Evolutionary conservation across 2,113 vertebrate genomes (phyloP).

Genomic region (Zosterops borbonicus): DNA sequence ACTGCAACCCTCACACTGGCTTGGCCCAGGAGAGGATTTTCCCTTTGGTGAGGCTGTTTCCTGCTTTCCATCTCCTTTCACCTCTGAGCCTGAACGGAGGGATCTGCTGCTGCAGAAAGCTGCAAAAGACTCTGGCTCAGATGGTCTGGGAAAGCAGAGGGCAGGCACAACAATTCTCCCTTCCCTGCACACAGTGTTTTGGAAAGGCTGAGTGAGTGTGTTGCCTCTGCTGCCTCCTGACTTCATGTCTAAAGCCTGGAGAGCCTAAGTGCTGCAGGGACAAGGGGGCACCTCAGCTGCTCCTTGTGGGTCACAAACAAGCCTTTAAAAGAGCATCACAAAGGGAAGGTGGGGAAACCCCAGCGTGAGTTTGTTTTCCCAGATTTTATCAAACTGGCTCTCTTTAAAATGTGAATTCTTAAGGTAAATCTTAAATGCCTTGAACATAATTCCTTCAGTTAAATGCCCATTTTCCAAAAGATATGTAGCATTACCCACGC

Average conservation of each 20-base stretch:
- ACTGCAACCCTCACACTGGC: background rate
- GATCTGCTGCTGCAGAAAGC: background rate
- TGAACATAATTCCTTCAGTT: background rate
- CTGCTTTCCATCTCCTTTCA: rapidly evolving
- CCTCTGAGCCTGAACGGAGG: rapidly evolving
- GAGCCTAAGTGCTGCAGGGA: background rate
- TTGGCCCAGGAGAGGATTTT: background rate
- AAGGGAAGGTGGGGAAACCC: background rate
- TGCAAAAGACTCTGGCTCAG: background rate
- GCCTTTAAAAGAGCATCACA: background rate
- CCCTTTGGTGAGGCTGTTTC: background rate
- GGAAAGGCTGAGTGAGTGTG: background rate
- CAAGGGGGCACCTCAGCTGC: rapidly evolving
- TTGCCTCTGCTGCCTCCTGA: background rate
- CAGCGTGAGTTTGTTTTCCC: background rate
- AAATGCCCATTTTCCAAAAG: background rate
- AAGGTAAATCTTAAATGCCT: background rate
- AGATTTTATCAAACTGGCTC: background rate
- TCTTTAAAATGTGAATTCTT: conserved; percentile 8
- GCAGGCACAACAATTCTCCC: background rate
- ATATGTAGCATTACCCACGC: conserved; percentile 14
- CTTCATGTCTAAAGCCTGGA: background rate
- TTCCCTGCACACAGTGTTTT: background rate
- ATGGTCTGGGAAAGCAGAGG: background rate
- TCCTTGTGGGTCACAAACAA: background rate